phyloP scores from a whole-genome alignment of 2,797 vertebrate genomes.

The Eulemur albifrons region DNA sequence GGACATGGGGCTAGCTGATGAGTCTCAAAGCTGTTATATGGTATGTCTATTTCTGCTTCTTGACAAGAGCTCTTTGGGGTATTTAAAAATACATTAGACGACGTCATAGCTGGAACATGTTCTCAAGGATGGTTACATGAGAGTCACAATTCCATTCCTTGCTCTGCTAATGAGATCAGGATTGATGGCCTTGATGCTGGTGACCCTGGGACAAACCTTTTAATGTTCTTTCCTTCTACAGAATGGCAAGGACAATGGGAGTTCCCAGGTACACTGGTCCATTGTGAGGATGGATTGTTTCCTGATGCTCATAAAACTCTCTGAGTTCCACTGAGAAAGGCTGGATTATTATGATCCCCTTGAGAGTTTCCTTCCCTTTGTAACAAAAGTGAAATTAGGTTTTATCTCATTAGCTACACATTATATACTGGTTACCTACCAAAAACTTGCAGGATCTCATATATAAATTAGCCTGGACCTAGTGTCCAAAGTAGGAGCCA shows the following conservation, averaged over 20 bases:
- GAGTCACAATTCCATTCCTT: neutral
- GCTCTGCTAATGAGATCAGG: neutral
- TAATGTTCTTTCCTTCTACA: conserved; percentile 43
- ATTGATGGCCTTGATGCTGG: conserved; percentile 27
- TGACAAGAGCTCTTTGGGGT: conserved; percentile 8
- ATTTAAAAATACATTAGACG: conserved; percentile 58
- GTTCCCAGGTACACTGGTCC: neutral
- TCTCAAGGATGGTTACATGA: neutral
- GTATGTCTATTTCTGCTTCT: conserved; percentile 41
- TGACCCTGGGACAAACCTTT: conserved; percentile 57
- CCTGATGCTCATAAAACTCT: conserved; percentile 46
- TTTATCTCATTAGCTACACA: conserved; percentile 61
- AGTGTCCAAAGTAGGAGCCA: neutral
- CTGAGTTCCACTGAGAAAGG: conserved; percentile 42
- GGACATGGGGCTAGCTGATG: neutral
- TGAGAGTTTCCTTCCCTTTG: conserved; percentile 45
- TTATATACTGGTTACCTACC: conserved; percentile 57
- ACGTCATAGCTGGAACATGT: neutral
- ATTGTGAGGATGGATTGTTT: conserved; percentile 63
- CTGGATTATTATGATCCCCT: conserved; percentile 7
- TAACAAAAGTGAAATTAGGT: conserved; percentile 54
- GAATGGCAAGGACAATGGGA: conserved; percentile 32
- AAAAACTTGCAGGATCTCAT: conserved; percentile 51
- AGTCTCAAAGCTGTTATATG: neutral
- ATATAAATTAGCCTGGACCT: conserved; percentile 56